Evolutionary conservation across 2,888 invertebrate genomes (phyloP), one percentile per base, ranked within the genome.

Genomic region (Morpho deidamia): DNA sequence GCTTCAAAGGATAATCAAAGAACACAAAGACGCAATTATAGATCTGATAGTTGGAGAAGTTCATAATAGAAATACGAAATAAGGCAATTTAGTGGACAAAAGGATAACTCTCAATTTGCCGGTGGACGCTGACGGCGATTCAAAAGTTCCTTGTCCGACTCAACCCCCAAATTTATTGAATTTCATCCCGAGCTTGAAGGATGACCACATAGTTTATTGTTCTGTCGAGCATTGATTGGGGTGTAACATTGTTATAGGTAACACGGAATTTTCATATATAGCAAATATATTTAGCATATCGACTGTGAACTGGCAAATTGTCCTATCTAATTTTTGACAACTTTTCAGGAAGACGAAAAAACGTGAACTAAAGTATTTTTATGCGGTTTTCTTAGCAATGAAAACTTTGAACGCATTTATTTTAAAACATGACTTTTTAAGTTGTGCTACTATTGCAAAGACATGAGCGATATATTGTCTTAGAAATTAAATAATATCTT

Each of bases 61-160:
- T 82, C 81, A 81, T 86, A 85, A 84, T 86, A 85, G 71, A 77
- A 74, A 71, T 78, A 78, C 76, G 76, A 78, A 82, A 85, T 83
- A 78, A 84, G 82, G 84, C 83, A 84, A 89, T 89, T 88, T 85
- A 61, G 76, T 67, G 82, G 83, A 88, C 86, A 89, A 88, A 84
- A 83, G 84, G 77, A 73, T 71, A 74, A 76, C 84, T 77, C 78
- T 70, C 69, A 67, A 70, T 68, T 53, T 65, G 66, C 64, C 64
- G 66, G 64, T 64, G 67, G 72, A 60, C 69, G 76, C 78, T 81
- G 82, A 76, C 74, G 83, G 80, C 82, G 72, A 79, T 83, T 83
- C 75, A 75, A 83, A 86, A 87, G 81, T 88, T 88, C 83, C 81
- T 78, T 78, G 74, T 71, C 75, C 12, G 83, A 79, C 72, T 70